Evolutionary conservation across 2,113 vertebrate genomes (phyloP).

Genomic region (Bubo blakistoni): DNA sequence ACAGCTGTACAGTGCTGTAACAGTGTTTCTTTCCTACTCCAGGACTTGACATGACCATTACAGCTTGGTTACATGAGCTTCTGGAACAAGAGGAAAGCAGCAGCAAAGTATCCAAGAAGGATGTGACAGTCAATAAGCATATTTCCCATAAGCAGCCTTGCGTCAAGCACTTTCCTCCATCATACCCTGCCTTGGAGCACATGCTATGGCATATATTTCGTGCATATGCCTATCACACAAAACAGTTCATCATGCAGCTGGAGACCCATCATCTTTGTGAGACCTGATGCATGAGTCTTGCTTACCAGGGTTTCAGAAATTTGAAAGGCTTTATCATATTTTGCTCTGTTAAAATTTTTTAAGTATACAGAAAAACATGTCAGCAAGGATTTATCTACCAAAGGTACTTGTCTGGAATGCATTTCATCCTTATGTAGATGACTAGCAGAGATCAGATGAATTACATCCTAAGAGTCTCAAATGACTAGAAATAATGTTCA

Average conservation of each 20-base stretch:
- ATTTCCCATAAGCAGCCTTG: background rate
- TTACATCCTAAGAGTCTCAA: background rate
- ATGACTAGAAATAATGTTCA: background rate
- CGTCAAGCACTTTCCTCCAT: background rate
- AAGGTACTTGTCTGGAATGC: background rate
- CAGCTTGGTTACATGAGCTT: background rate
- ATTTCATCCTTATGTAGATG: background rate
- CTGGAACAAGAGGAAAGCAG: background rate
- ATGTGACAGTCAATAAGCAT: background rate
- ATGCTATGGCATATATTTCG: no score
- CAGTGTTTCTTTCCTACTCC: background rate
- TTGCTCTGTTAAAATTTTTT: background rate
- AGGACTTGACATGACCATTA: background rate
- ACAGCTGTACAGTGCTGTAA: background rate
- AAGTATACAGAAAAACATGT: background rate
- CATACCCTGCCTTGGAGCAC: background rate
- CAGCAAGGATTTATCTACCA: background rate
- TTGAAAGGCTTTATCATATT: background rate
- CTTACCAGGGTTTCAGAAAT: background rate
- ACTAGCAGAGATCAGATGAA: background rate
- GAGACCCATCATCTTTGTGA: background rate
- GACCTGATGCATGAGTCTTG: background rate
- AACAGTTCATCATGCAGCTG: background rate
- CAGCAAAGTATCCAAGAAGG: background rate
- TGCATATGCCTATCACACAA: background rate